phyloP scores from a whole-genome alignment of 92 coral and sea anemone genomes.

The Palythoa grandis region DNA sequence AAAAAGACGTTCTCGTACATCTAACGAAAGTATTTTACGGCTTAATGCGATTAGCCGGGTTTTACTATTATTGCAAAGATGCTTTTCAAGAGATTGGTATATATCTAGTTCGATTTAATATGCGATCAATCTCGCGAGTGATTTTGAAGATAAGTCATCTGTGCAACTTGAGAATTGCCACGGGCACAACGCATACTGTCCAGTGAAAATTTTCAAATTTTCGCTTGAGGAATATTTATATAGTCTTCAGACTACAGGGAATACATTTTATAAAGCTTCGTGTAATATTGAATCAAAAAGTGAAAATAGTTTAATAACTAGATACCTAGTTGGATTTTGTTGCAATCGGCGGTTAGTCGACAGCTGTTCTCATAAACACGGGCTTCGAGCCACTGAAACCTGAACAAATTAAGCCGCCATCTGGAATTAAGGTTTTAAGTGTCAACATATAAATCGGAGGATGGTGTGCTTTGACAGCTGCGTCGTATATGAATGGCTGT shows the following conservation, averaged over 20 bases:
- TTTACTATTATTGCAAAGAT: neutral
- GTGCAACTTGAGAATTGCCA: neutral
- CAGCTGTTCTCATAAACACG: constrained; percentile 29
- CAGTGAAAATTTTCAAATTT: neutral
- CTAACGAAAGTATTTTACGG: neutral
- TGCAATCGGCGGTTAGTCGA: neutral
- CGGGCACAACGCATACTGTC: neutral
- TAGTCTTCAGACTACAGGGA: neutral
- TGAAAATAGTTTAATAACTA: neutral
- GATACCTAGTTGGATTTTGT: neutral
- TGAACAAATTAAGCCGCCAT: neutral
- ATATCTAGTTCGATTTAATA: neutral
- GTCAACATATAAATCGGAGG: neutral
- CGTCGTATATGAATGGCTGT: neutral
- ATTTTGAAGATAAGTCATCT: neutral
- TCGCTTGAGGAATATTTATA: neutral
- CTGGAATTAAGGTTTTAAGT: neutral
- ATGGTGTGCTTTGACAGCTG: neutral
- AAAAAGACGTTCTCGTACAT: neutral
- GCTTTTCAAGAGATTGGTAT: neutral
- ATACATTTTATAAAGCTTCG: neutral
- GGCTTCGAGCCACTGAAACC: neutral
- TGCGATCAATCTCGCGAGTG: neutral
- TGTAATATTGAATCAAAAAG: constrained; percentile 10
- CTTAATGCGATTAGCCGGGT: neutral